Evolutionary conservation across 2,113 vertebrate genomes (phyloP), one percentile per base, ranked within the genome.

Genomic region (Centrocercus urophasianus): DNA sequence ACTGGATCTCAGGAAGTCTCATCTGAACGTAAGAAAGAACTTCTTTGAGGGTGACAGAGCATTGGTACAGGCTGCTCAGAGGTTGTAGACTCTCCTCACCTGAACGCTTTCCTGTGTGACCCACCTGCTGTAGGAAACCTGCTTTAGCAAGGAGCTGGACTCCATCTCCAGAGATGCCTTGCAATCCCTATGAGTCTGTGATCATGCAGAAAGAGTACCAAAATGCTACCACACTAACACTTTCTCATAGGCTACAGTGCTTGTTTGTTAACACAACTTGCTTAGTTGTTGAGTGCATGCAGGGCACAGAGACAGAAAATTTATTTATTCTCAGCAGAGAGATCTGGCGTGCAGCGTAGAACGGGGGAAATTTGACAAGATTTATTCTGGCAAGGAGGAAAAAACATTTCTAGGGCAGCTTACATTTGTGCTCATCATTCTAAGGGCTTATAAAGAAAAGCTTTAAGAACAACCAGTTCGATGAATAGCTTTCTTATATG

Each of bases 241-340:
- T 22, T 86, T 67, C 73, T 54, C 20, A n/a, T 2, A 38, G 45
- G 15, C 47, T 16, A 3, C 3, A 47, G 50, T 15, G 22, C 40
- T 45, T 34, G 40, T 34, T 45, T 34, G 34, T 34, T 34, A 34
- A 34, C 34, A 34, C 34, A 34, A 34, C 34, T 34, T 77, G 56
- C 11, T 77, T 63, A 43, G 11, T 10, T 47, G 36, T 17, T 74
- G 22, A 56, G 19, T 43, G 32, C 30, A 84, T 0, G 0, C 34
- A 16, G 14, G 15, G 48, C 28, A 57, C 13, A 42, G 21, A 13
- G n/a, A 50, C 5, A 66, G 52, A 57, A 90, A 67, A 72, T 1
- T 1, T 32, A 54, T n/a, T 74, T 50, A n/a, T 3, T 66, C 61
- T 72, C 65, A 93, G 77, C 5, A 11, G 22, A 71, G n/a, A 80